A percentile compares a stretch with the other conserved stretches of the same genome.
Evolutionary conservation across 2,888 invertebrate species (phyloP).

Genomic region (Tridacna gigas): DNA sequence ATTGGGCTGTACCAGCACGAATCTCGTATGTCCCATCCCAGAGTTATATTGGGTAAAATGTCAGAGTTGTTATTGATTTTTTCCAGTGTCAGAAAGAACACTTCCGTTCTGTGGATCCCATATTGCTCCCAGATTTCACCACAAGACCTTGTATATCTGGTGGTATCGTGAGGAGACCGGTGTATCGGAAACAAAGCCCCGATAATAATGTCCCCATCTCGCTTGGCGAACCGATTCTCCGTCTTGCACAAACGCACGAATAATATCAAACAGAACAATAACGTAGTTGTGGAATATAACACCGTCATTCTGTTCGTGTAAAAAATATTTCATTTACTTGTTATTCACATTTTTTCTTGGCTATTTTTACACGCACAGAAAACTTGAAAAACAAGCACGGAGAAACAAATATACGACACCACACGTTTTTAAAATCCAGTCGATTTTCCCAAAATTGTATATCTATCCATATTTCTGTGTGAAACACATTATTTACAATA

Average conservation of each 20-base stretch:
- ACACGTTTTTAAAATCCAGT: too few species aligned
- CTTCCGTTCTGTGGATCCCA: conserved; percentile 91
- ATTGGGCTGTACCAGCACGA: conserved; percentile 93
- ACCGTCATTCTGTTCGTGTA: too few species aligned
- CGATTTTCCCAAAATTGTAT: too few species aligned
- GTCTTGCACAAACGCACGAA: neutral
- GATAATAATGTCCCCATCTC: conserved; percentile 87
- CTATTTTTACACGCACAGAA: too few species aligned
- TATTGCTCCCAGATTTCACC: conserved; percentile 90
- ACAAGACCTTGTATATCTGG: conserved; percentile 86
- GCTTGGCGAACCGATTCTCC: conserved; percentile 62
- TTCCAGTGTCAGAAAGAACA: conserved; percentile 80
- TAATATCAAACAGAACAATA: neutral
- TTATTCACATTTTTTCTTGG: too few species aligned
- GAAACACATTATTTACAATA: too few species aligned
- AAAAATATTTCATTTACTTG: too few species aligned
- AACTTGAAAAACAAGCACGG: too few species aligned
- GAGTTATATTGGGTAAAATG: conserved; percentile 87
- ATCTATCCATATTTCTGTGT: too few species aligned
- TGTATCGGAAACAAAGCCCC: conserved; percentile 87
- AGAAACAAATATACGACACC: too few species aligned
- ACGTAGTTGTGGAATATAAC: too few species aligned
- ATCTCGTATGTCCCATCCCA: conserved; percentile 91
- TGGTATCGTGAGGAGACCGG: conserved; percentile 85
- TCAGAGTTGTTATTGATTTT: conserved; percentile 87